phyloP scores from a whole-genome alignment of 1,140 invertebrate species.

The Nixonia krombeini region DNA sequence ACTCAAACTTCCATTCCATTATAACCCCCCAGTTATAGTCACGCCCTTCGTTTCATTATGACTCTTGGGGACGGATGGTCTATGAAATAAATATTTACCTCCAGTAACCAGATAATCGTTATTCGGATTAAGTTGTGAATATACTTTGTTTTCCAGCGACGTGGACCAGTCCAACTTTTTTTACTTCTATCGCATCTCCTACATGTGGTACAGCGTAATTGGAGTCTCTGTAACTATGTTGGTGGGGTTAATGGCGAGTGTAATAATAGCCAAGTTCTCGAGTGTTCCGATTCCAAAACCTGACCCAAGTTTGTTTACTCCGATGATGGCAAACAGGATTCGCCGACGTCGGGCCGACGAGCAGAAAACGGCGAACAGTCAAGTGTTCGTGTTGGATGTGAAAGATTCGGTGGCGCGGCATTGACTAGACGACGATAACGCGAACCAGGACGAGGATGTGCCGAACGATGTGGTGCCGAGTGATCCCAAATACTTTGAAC shows the following conservation, averaged over 20 bases:
- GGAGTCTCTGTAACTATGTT: constrained; percentile 77
- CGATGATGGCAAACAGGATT: constrained; percentile 73
- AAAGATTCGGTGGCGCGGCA: constrained; percentile 21
- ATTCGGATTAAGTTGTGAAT: too few relatives aligned
- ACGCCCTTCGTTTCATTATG: too few relatives aligned
- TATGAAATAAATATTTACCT: too few relatives aligned
- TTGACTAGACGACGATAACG: constrained; percentile 30
- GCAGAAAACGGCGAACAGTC: constrained; percentile 46
- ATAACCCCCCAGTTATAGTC: too few relatives aligned
- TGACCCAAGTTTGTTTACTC: constrained; percentile 78
- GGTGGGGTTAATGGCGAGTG: constrained; percentile 76
- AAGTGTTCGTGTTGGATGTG: constrained; percentile 52
- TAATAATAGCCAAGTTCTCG: constrained; percentile 54
- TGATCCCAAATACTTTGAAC: constrained; percentile 18
- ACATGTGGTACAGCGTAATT: constrained; percentile 79
- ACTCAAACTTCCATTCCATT: too few relatives aligned
- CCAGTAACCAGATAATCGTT: too few relatives aligned
- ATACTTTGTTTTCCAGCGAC: constrained; percentile 34
- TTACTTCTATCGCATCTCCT: constrained; percentile 75
- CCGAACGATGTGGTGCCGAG: constrained; percentile 23
- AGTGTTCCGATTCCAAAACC: constrained; percentile 49
- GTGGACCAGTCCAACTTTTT: constrained; percentile 46
- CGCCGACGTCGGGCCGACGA: constrained; percentile 43
- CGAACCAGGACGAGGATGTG: constrained; percentile 22
- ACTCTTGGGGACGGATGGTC: too few relatives aligned